Conservation (phyloP, 2,113 vertebrate genomes). For the Trochalopteron elliotii region DNA sequence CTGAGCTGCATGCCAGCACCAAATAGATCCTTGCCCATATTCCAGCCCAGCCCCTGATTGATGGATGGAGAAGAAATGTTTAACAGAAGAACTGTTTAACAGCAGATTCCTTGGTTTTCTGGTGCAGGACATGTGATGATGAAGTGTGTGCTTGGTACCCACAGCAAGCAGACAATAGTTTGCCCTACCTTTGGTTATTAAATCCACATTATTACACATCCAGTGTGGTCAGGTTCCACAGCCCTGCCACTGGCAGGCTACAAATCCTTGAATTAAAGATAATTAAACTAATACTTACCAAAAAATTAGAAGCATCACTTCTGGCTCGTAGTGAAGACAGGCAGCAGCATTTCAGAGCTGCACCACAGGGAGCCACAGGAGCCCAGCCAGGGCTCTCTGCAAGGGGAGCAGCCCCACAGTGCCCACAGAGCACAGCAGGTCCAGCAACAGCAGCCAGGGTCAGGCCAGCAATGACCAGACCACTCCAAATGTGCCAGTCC, state of each 20-base stretch:
- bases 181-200: not conserved
- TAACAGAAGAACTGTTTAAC: not conserved
- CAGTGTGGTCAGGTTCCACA: not conserved
- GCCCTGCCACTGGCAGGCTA: not conserved
- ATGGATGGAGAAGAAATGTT: not conserved
- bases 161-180: not conserved
- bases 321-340: not conserved
- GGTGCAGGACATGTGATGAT: not conserved
- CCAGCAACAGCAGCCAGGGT: not conserved
- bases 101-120: not conserved
- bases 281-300: not conserved
- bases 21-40: not conserved
- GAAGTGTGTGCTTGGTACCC: not conserved
- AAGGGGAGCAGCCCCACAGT: not conserved
- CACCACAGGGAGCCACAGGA: not conserved
- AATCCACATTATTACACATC: not conserved
- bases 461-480: not conserved
- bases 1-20: not conserved
- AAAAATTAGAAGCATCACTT: not conserved
- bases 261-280: not conserved
- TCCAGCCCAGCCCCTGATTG: not conserved
- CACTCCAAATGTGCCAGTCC: not conserved
- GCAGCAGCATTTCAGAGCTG: not conserved
- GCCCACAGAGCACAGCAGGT: not conserved
- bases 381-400: not conserved